Base-by-base conservation (phyloP, 2,888 invertebrate species). In the Phoenoteleia sp. region DNA sequence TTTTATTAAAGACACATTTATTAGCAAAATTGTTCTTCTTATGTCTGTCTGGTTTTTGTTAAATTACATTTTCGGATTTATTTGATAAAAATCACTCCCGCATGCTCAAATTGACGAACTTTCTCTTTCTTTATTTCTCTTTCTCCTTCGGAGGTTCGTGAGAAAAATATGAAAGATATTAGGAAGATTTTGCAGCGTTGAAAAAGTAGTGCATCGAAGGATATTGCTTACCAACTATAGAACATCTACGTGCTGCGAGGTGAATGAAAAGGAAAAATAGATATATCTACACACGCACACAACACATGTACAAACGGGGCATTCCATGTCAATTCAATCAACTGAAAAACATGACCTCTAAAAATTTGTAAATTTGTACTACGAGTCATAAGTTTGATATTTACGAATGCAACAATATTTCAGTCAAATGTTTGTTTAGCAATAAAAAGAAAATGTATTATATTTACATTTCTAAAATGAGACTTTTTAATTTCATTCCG, bases 111-210 rank as follows among this genome's bases (percentile, higher is more conserved):
- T 80, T 84, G 76, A 75, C 75, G 71, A 80, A 84, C 80, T 84
- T 84, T 84, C 75, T 80, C 84, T 80, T 84, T 80, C 80, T 80
- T 76, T 76, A 84, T 80, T 84, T 84, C 79, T 79, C 79, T 74
- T 74, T 84, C 75, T 66, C 66, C 66, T 66, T 71, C 75, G 67
- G 19, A 84, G 64, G 71, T 84, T 84, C 84, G 84, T 84, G 84
- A 84, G 84, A 80, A 80, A 80, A 84, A 84, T 84, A 84, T 84
- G 80, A 84, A 84, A 75, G 84, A 75, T 84, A 84, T 84, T 84
- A 84, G 80, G 75, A 84, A 84, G 80, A 86, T 79, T 82, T 81
- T 75, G 75, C 80, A 76, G 69, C 52, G 72, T 54, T 81, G 79
- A 84, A 75, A 83, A 77, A 84, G 81, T 49, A 72, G 72, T 84